Conservation (phyloP, 2,888 invertebrate species). For the Amblyjoppa proteus region DNA sequence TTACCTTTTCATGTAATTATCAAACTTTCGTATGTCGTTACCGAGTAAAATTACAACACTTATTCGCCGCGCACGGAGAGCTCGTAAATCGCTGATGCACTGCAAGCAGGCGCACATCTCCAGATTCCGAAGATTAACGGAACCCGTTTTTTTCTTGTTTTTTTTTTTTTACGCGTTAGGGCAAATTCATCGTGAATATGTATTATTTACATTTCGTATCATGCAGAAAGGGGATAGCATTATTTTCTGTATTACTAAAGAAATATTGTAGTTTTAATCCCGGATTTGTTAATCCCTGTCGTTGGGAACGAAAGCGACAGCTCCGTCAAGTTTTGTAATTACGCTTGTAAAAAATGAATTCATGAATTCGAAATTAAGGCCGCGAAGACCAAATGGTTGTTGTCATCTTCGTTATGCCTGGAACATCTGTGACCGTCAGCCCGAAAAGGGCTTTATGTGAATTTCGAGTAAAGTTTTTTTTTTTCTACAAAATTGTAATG, state of each 20-base stretch:
- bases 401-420: background rate
- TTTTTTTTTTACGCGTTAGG: background rate
- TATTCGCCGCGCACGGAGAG: background rate
- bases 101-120: slow-evolving; percentile 19
- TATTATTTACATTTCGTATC: background rate
- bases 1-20: slow-evolving; percentile 57
- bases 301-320: background rate
- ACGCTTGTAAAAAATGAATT: background rate
- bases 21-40: slow-evolving; percentile 49
- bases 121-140: slow-evolving; percentile 9
- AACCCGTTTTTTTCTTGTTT: background rate
- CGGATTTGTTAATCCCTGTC: background rate
- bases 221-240: background rate
- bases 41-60: slow-evolving; percentile 33
- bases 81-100: slow-evolving; percentile 42
- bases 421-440: background rate
- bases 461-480: too few relatives aligned
- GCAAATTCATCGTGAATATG: too few relatives aligned
- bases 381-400: background rate
- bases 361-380: background rate
- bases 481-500: too few relatives aligned
- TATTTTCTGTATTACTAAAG: background rate
- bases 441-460: too few relatives aligned
- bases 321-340: background rate
- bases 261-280: background rate